Evolutionary conservation across 2,113 vertebrate species (phyloP), one percentile per base, ranked within the genome.

Genomic region (Pygoscelis adeliae): DNA sequence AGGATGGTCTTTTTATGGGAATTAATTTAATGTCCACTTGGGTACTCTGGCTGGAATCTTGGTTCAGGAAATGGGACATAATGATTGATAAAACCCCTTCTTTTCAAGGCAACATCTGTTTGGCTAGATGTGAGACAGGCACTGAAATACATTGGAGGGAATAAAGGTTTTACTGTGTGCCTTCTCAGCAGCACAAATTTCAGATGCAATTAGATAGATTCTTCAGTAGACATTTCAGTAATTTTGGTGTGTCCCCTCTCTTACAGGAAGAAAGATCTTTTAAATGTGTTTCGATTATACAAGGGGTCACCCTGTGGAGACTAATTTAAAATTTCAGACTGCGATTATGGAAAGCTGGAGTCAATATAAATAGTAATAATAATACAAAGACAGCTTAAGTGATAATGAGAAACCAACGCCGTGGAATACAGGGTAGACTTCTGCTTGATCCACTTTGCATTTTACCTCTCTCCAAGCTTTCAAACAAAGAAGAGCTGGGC

Each of bases 141-240:
- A 59, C 83, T 93, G 93, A 80, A 90, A 92, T 95, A 66, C 80
- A 81, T 65, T 63, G 30, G 44, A 61, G 36, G 52, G 50, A 79
- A 95, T 92, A 96, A 95, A 89, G 86, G 89, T 95, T 91, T 94
- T 79, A 96, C 73, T 94, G 72, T 97, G 53, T 94, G 77, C 36
- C 18, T 85, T 65, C 72, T 89, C 79, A 73, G 50, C n/a, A 82
- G 52, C 0, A 0, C 56, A 83, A 47, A 63, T 88, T 95, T 95
- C 19, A 73, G 65, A 95, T 84, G 53, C 52, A 46, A 5, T 89
- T 83, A 44, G 73, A 36, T 91, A 34, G 36, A 21, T 59, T 83
- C 53, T 93, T 91, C 42, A 73, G 20, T 34, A 59, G 67, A 76
- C 10, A 11, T 82, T 76, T 66, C 32, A n/a, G 30, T 63, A 59